Evolutionary conservation across 1,140 invertebrate genomes (phyloP), one percentile per base, ranked within the genome.

Genomic region (Microplitis demolitor): DNA sequence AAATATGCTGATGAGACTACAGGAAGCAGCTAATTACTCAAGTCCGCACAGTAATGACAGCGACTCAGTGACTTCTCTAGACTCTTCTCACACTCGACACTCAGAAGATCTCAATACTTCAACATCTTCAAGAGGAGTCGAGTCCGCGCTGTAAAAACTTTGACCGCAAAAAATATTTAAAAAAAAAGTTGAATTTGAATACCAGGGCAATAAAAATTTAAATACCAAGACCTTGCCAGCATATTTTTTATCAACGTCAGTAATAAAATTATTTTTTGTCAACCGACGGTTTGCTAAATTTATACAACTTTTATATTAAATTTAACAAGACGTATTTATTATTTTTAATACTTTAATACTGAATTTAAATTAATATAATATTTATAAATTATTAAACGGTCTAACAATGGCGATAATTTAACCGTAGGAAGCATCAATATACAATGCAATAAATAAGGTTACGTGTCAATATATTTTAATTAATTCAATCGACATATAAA

Each of bases 1-100:
- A 72, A 98, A 96, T 79, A 98, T 97, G 96, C 84, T 98, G 79
- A 96, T 97, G 95, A 91, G 95, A 74, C 90, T 98, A 58, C 96
- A 97, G 89, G 96, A 97, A 88, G 96, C 96, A 11, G 96, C 96
- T 61, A 97, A 95, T 88, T 96, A 96, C 85, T 93, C 93, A 73
- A 94, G 93, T 81, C 93, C 93, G 66, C 93, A 94, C 85, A 94
- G 92, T 78, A 94, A 95, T 80, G 94, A 96, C 81, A 93, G 92
- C 0, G 94, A 96, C 80, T 93, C 92, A 73, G 92, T 93, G 33
- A 95, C 82, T 11, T 85, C 84, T 4, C 76, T 87, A 45, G 85
- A 87, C 51, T 85, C 85, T 5, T 82, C 79, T 14, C 81, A 84
- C 54, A 82, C 81, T 53, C 77, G 85, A 50, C 85, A 87, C 70